Evolutionary conservation across 2,113 vertebrate species (phyloP).

Genomic region (Dasyornis broadbenti): DNA sequence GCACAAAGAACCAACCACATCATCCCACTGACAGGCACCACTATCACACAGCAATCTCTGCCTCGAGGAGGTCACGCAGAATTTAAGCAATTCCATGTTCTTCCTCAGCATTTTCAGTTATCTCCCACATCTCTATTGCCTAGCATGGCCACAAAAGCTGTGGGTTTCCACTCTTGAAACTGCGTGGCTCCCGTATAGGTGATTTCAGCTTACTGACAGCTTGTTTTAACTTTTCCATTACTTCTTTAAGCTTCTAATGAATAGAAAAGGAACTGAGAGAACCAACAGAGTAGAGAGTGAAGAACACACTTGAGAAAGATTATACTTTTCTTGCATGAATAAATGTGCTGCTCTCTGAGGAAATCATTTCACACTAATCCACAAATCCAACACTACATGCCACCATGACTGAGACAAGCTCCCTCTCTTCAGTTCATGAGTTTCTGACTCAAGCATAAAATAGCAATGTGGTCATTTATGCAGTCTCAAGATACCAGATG

Average conservation of each 20-base stretch:
- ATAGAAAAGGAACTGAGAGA: not conserved
- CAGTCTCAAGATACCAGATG: not conserved
- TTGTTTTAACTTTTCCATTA: not conserved
- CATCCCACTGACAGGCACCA: fast-evolving
- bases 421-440: not conserved
- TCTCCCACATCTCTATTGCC: not conserved
- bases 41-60: not conserved
- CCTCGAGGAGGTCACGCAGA: not conserved
- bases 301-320: not conserved
- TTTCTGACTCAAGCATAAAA: not conserved
- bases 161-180: not conserved
- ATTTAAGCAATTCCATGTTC: not conserved
- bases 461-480: not conserved
- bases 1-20: fast-evolving
- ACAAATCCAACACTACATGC: not conserved
- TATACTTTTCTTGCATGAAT: not conserved
- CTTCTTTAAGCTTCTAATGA: not conserved
- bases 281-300: not conserved
- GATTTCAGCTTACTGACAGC: not conserved
- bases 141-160: not conserved
- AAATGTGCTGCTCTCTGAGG: not conserved
- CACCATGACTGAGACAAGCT: not conserved
- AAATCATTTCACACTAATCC: not conserved
- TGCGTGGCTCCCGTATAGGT: not conserved
- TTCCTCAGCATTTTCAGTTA: not conserved